Evolutionary conservation across 1,140 invertebrate species (phyloP).

Genomic region (Belonocnema kinseyi): DNA sequence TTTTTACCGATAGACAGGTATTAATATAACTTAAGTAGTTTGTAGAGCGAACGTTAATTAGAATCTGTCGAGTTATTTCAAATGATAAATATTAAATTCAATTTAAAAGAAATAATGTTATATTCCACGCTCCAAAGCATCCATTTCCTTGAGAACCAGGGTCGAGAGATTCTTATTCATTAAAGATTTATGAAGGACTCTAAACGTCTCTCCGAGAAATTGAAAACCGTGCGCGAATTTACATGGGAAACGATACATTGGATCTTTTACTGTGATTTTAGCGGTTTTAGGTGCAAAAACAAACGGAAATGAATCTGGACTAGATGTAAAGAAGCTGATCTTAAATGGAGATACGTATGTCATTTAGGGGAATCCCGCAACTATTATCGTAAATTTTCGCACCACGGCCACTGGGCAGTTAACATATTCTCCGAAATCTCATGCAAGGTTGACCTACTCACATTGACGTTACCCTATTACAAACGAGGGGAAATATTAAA

Average conservation of each 20-base stretch:
- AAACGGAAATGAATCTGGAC: constrained; percentile 14
- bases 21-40: too few relatives aligned
- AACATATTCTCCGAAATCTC: constrained; percentile 3
- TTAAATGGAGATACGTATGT: neutral
- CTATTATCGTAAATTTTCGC: constrained; percentile 18
- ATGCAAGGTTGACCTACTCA: constrained; percentile 3
- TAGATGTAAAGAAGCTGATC: constrained; percentile 19
- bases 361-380: neutral
- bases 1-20: too few relatives aligned
- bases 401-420: neutral
- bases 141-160: neutral
- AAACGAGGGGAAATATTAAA: neutral
- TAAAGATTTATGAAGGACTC: neutral
- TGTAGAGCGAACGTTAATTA: neutral
- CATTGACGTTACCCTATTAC: neutral
- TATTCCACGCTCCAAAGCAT: neutral
- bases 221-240: constrained; percentile 17
- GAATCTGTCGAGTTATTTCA: neutral
- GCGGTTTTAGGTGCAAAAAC: neutral
- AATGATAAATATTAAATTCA: neutral
- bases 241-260: neutral
- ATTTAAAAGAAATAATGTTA: too few relatives aligned
- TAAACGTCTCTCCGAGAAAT: neutral
- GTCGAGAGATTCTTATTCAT: neutral
- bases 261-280: constrained; percentile 3